Evolutionary conservation across 2,797 vertebrate genomes (phyloP).

Genomic region (Falco cherrug): DNA sequence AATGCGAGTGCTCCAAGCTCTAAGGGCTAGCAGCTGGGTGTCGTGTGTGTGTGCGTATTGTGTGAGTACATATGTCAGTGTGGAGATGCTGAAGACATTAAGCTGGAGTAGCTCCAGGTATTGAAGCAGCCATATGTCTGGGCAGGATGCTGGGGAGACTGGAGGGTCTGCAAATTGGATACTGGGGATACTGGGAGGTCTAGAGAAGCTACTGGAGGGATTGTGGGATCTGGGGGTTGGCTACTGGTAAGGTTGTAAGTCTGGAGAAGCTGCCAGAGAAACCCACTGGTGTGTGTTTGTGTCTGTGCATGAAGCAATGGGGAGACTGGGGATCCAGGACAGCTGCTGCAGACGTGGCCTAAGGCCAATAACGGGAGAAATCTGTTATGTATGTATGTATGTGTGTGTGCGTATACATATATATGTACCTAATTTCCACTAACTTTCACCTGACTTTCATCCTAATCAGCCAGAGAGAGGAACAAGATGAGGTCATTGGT

Average conservation of each 20-base stretch:
- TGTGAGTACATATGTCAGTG: neutral
- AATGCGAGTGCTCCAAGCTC: no score
- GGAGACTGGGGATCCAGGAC: neutral
- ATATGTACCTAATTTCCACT: neutral
- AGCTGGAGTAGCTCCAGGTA: neutral
- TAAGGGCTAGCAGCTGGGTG: neutral
- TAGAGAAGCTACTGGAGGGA: neutral
- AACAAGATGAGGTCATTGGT: neutral
- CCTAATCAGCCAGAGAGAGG: neutral
- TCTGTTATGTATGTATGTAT: rapidly evolving
- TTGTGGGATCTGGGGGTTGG: neutral
- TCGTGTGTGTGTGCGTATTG: neutral
- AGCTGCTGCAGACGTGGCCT: neutral
- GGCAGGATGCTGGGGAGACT: neutral
- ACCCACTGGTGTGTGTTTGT: neutral
- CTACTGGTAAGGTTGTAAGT: neutral
- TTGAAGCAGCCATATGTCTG: rapidly evolving
- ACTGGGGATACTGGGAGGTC: neutral
- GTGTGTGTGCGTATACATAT: neutral
- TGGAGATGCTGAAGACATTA: neutral
- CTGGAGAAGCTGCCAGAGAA: neutral
- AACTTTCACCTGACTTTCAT: neutral
- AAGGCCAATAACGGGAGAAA: neutral
- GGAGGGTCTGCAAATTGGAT: neutral
- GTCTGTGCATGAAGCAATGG: neutral